Evolutionary conservation across 2,113 vertebrate species (phyloP), one percentile per base, ranked within the genome.

Genomic region (human): DNA sequence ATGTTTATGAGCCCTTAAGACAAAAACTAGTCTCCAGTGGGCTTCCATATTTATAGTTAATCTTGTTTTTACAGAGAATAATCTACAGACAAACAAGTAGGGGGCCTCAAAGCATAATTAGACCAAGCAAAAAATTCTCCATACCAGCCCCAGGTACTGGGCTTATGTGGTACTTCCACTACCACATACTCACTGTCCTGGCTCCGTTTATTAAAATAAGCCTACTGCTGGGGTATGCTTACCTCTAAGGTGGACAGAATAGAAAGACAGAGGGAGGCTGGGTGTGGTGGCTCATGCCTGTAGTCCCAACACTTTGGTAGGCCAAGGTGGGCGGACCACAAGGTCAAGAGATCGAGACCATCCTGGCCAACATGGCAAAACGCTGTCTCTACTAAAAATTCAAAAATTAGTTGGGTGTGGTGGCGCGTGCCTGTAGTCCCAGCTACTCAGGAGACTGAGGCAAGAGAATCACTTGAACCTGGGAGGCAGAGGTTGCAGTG

Each of bases 41-140:
- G 27, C 18, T 82, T 72, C 76, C 32, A 25, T 23, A 38, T 20
- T n/a, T 90, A 55, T 70, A 32, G 52, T 43, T 78, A 73, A 40
- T 83, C 55, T 96, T 64, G 4, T 64, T 87, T 95, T 78, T 90
- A 93, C 35, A 59, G 48, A 87, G 25, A 64, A 82, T 76, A 66
- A n/a, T 81, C 32, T 66, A 73, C 14, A 40, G 50, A 25, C 43
- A 79, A 14, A 18, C 40, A 84, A 89, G 27, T 30, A 59, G 57
- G 73, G 35, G 18, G 5, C 22, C 30, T 85, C 43, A 86, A n/a
- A 45, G 43, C 70, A 32, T 55, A 78, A 94, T 32, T 83, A 78
- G 17, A 78, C 12, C 59, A 73, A 83, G 10, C 14, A 38, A 72
- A 81, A 23, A 32, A 17, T 52, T 70, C 40, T 93, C 57, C 27